A percentile compares a stretch with the other conserved stretches of the same genome.
phyloP scores from a whole-genome alignment of 2,113 vertebrate genomes.

The Cichladusa arquata region DNA sequence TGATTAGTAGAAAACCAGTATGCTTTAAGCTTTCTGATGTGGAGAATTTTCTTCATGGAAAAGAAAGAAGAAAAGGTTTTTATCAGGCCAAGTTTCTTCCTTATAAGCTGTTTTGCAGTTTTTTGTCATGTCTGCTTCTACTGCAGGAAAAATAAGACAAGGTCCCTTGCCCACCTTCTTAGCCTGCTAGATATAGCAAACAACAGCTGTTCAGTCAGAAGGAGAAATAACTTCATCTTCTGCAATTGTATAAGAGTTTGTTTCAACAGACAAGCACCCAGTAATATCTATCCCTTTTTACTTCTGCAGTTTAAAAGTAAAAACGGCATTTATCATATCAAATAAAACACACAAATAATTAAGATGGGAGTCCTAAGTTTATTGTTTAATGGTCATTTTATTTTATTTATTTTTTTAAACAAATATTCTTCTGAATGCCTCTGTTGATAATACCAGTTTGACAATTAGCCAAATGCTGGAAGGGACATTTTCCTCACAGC shows the following conservation, averaged over 20 bases:
- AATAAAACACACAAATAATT: not conserved
- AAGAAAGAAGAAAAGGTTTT: not conserved
- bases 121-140: not conserved
- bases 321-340: not conserved
- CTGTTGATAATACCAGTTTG: not conserved
- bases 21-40: not conserved
- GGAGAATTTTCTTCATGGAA: not conserved
- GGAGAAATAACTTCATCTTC: not conserved
- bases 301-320: not conserved
- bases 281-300: not conserved
- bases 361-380: not conserved
- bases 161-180: not conserved
- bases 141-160: not conserved
- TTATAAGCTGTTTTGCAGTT: not conserved
- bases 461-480: not conserved
- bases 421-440: not conserved
- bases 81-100: not conserved
- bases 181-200: not conserved
- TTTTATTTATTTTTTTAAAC: not conserved
- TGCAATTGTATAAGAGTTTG: not conserved
- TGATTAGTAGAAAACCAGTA: not conserved
- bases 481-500: not conserved
- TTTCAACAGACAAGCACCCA: not conserved
- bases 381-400: not conserved
- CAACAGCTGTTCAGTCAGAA: not conserved